Evolutionary conservation across 2,888 invertebrate genomes (phyloP).

Genomic region (Coelopa pilipes): DNA sequence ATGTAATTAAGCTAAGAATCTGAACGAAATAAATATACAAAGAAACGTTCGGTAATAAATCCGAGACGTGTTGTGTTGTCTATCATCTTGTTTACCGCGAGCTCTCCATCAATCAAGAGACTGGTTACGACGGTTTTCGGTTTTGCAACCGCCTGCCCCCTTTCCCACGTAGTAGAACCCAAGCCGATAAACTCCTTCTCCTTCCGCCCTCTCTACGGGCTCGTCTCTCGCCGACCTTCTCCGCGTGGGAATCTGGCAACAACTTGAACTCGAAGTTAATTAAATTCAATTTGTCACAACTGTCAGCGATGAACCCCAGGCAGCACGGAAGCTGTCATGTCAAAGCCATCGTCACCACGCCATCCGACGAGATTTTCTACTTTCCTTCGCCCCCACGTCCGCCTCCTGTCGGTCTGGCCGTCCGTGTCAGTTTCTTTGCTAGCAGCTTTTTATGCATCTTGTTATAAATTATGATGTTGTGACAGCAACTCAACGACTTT

Average conservation of each 20-base stretch:
- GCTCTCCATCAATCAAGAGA: background rate
- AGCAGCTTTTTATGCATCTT: constrained; percentile 3
- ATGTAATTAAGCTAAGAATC: too few species aligned
- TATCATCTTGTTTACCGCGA: background rate
- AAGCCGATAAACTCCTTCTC: background rate
- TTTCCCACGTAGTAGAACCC: too few species aligned
- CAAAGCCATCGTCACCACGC: background rate
- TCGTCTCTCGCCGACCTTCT: background rate
- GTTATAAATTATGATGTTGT: constrained; percentile 29
- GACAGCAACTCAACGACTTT: constrained; percentile 13
- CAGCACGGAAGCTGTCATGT: constrained; percentile 4
- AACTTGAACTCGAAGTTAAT: constrained; percentile 29
- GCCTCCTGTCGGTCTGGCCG: background rate
- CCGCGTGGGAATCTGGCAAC: constrained; percentile 2
- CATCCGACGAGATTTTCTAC: background rate
- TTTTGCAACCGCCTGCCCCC: background rate
- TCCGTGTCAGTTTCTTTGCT: background rate
- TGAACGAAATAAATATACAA: too few species aligned
- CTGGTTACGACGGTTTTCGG: too few species aligned
- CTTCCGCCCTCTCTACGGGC: background rate
- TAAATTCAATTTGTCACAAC: constrained; percentile 31
- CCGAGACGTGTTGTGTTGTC: background rate
- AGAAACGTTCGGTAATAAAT: too few species aligned
- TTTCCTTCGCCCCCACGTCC: background rate
- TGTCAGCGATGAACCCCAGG: constrained; percentile 17